A percentile compares a stretch with the other conserved stretches of the same genome.
These are phyloP conservation scores for Cenopis cana DNA, from an alignment of 2,888 invertebrate species.

Conservation along the genomic window DNA sequence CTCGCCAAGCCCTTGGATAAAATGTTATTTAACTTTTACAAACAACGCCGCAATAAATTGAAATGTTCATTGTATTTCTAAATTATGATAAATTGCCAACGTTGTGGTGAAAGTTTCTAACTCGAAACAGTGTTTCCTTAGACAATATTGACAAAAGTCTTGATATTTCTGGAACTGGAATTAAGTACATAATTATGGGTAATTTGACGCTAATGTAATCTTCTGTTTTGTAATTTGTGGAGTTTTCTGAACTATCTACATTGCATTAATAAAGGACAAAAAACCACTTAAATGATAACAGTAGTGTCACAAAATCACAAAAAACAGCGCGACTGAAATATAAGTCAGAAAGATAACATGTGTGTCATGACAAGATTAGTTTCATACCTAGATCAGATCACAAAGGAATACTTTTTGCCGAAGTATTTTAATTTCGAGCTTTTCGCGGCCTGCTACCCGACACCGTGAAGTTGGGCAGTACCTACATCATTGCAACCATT, in stretches of 20 bases:
- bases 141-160: slow-evolving; percentile 43
- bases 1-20: slow-evolving; percentile 40
- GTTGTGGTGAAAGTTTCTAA: slow-evolving; percentile 55
- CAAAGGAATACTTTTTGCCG: too few relatives aligned
- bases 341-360: too few relatives aligned
- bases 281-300: too few relatives aligned
- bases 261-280: background rate
- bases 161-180: slow-evolving; percentile 28
- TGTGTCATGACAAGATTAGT: too few relatives aligned
- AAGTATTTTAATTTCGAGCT: too few relatives aligned
- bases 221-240: background rate
- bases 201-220: background rate
- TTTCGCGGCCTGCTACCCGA: too few relatives aligned
- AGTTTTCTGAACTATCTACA: background rate
- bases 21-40: slow-evolving; percentile 44
- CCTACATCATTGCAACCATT: too few relatives aligned
- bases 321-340: background rate
- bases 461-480: too few relatives aligned
- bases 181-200: background rate
- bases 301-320: too few relatives aligned
- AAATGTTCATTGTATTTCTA: slow-evolving; percentile 56
- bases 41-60: slow-evolving; percentile 42
- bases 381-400: too few relatives aligned
- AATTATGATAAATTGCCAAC: slow-evolving; percentile 57
- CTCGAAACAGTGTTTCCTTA: slow-evolving; percentile 45